These are phyloP conservation scores for Catagonus wagneri DNA, from an alignment of 2,113 vertebrate species.

Conservation along the genomic window DNA sequence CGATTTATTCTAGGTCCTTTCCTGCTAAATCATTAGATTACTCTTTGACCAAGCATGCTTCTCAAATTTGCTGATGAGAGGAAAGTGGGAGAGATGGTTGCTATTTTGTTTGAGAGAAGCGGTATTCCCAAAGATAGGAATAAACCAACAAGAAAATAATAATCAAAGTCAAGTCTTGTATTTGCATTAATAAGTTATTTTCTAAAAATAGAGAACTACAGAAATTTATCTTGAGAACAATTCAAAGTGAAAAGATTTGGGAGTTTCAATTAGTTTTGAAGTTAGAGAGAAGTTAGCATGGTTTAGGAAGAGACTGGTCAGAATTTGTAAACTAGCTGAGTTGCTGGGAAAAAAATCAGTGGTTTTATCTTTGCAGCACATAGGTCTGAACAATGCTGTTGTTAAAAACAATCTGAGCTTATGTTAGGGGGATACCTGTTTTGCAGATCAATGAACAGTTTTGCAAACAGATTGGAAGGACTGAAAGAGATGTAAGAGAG, in stretches of 20 bases:
- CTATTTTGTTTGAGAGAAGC: conserved; percentile 23
- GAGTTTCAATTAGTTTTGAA: conserved; percentile 4
- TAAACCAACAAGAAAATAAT: background rate
- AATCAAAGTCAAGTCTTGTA: background rate
- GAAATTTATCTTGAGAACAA: background rate
- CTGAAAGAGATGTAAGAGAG: background rate
- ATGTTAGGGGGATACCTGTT: background rate
- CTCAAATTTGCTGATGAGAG: background rate
- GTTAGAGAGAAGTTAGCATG: background rate
- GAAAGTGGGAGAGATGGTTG: background rate
- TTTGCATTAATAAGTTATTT: background rate
- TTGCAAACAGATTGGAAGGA: background rate
- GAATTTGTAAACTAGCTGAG: background rate
- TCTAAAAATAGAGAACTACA: conserved; percentile 38
- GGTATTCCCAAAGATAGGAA: background rate
- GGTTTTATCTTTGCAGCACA: background rate
- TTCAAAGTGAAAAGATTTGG: conserved; percentile 14
- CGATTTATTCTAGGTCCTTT: background rate
- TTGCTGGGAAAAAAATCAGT: background rate
- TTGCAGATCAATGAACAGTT: background rate
- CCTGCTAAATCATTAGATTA: background rate
- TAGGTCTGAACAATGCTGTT: background rate
- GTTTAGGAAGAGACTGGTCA: background rate
- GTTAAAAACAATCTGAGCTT: background rate
- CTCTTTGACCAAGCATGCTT: background rate